These are phyloP conservation scores for Dufourea novaeangliae DNA, from an alignment of 1,140 invertebrate species.

Conservation along the genomic window DNA sequence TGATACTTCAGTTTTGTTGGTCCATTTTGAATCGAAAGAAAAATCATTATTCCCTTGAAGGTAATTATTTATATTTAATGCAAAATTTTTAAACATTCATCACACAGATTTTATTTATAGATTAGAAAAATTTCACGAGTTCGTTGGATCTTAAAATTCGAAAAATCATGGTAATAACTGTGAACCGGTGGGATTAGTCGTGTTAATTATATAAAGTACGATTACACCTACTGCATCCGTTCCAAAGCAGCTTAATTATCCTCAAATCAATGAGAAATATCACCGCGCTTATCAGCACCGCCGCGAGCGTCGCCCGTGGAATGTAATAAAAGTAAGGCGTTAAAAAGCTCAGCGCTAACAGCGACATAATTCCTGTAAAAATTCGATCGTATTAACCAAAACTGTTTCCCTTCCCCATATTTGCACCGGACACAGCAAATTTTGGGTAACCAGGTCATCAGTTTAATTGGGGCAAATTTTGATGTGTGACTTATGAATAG, in stretches of 20 bases:
- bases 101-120: too few relatives aligned
- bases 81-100: too few relatives aligned
- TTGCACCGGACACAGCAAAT: background rate
- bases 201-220: background rate
- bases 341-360: conserved; percentile 85
- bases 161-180: too few relatives aligned
- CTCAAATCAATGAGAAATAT: conserved; percentile 86
- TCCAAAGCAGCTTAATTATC: conserved; percentile 85
- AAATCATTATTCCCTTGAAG: too few relatives aligned
- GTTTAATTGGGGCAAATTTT: background rate
- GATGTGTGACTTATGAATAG: too few relatives aligned
- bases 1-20: too few relatives aligned
- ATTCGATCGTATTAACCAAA: background rate
- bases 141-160: too few relatives aligned
- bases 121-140: too few relatives aligned
- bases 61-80: too few relatives aligned
- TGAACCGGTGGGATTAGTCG: too few relatives aligned
- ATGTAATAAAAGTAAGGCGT: conserved; percentile 88
- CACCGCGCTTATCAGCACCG: conserved; percentile 87
- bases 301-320: conserved; percentile 85
- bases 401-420: background rate
- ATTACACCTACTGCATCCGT: conserved; percentile 83
- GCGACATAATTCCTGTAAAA: conserved; percentile 83
- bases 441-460: too few relatives aligned
- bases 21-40: too few relatives aligned